Percentiles rank a stretch among this genome's conserved stretches.
Conservation (phyloP, 2,888 invertebrate genomes). For the Tipula vernalis region DNA sequence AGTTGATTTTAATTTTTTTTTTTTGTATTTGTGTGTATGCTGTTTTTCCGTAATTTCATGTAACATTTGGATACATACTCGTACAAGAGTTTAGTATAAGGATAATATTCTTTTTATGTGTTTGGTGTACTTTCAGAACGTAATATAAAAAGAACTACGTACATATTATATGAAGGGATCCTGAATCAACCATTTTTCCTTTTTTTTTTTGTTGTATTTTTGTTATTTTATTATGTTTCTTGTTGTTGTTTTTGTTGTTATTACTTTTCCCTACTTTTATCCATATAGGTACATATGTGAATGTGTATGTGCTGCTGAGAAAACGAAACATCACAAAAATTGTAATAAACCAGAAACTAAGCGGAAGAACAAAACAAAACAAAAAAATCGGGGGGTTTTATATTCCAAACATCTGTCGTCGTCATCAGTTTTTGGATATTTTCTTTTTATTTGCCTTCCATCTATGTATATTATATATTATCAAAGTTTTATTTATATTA, state of each 20-base stretch:
- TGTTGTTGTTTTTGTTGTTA: background rate
- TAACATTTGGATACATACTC: background rate
- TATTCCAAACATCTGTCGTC: background rate
- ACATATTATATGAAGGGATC: background rate
- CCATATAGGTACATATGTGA: background rate
- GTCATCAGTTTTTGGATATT: background rate
- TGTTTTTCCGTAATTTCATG: background rate
- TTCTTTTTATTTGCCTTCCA: background rate
- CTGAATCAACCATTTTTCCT: background rate
- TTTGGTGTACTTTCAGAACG: background rate
- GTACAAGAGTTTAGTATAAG: background rate
- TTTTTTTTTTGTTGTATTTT: background rate
- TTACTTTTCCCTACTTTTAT: background rate
- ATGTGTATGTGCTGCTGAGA: background rate
- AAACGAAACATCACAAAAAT: background rate
- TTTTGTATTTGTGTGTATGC: background rate
- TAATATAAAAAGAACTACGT: background rate
- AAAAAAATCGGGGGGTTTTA: background rate
- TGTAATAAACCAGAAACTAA: background rate
- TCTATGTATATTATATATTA: background rate
- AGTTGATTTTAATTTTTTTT: background rate
- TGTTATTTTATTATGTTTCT: background rate
- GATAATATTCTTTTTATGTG: background rate
- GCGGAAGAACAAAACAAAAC: background rate
- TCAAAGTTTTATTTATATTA: background rate